phyloP scores from a whole-genome alignment of 1,140 invertebrate genomes.

The Drosophila kohkoa region DNA sequence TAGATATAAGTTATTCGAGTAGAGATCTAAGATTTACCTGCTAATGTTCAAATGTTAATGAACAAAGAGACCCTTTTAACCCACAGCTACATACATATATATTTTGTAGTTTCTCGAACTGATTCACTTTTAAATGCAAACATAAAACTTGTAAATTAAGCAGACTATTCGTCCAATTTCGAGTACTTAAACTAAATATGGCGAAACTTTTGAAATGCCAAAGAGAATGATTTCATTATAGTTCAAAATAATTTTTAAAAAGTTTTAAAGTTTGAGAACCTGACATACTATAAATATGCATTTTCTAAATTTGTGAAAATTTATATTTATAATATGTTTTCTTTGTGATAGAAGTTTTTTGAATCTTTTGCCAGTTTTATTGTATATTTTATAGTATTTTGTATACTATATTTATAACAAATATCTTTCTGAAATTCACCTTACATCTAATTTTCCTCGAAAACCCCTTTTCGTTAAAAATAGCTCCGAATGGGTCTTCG shows the following conservation, averaged over 20 bases:
- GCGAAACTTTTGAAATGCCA: too few relatives aligned
- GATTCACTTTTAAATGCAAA: not conserved
- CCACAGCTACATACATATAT: not conserved
- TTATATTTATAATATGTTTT: too few relatives aligned
- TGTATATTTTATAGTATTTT: too few relatives aligned
- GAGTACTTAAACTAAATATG: not conserved
- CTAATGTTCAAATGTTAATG: slow-evolving; percentile 10
- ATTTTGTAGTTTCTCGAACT: not conserved
- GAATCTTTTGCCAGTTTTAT: too few relatives aligned
- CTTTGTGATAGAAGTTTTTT: too few relatives aligned
- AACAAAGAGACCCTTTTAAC: slow-evolving; percentile 4
- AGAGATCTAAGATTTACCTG: slow-evolving; percentile 23
- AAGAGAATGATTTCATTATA: too few relatives aligned
- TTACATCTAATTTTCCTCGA: too few relatives aligned
- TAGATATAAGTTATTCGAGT: slow-evolving; percentile 12
- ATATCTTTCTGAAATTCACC: too few relatives aligned
- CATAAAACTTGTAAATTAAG: not conserved
- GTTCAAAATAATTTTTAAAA: too few relatives aligned
- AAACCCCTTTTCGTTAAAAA: not conserved
- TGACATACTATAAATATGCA: not conserved
- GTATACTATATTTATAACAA: too few relatives aligned
- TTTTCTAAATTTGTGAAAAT: too few relatives aligned
- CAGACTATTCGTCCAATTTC: not conserved
- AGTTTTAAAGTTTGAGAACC: too few relatives aligned
- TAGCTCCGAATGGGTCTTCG: not conserved